A percentile compares a stretch with the other conserved stretches of the same genome.
Evolutionary conservation across 2,888 invertebrate genomes (phyloP).

Genomic region (Drosophila melanosoma): DNA sequence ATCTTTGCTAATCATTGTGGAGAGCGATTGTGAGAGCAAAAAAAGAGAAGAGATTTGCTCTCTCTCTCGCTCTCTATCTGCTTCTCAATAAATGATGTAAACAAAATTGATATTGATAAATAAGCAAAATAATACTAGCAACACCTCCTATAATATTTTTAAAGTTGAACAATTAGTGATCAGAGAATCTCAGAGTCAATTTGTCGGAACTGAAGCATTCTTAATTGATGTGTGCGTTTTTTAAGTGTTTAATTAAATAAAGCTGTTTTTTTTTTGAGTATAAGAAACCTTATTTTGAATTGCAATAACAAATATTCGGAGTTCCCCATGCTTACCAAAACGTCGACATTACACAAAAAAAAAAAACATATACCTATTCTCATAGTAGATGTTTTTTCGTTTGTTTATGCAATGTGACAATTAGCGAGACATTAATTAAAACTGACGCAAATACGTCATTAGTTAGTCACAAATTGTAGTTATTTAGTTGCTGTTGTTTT

Average conservation of each 20-base stretch:
- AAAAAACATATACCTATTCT: conserved; percentile 12
- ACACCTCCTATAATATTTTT: no score
- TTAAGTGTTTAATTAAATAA: no score
- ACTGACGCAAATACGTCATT: conserved; percentile 40
- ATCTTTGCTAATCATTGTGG: conserved; percentile 46
- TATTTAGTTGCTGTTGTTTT: conserved; percentile 23
- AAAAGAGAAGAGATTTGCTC: conserved; percentile 1
- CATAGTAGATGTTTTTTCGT: not conserved
- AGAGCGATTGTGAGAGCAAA: conserved; percentile 21
- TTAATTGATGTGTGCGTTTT: no score
- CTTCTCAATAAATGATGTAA: conserved; percentile 31
- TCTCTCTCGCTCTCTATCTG: not conserved
- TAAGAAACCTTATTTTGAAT: not conserved
- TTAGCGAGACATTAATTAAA: conserved; percentile 5
- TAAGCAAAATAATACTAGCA: not conserved
- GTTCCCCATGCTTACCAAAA: not conserved
- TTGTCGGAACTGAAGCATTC: no score
- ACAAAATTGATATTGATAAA: not conserved
- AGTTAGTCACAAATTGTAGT: conserved; percentile 1
- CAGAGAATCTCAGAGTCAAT: no score
- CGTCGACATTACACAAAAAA: not conserved
- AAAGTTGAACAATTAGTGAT: no score
- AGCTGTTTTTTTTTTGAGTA: no score
- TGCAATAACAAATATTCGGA: not conserved
- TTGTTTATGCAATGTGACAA: conserved; percentile 6